Conservation (phyloP, 2,888 invertebrate genomes). For the Leptopilina drosophilae region DNA sequence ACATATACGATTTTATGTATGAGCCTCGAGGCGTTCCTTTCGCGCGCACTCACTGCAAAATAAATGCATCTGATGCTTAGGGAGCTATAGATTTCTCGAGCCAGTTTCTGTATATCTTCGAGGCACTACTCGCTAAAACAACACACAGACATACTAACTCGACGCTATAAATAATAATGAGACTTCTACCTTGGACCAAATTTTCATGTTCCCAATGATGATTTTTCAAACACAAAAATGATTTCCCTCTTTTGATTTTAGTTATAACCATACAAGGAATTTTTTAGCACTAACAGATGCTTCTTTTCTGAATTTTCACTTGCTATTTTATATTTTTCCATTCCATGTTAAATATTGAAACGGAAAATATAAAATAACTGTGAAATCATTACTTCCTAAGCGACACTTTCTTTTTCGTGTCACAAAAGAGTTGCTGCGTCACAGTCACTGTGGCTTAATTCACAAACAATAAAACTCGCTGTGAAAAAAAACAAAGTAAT, state of each 20-base stretch:
- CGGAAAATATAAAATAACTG: slow-evolving; percentile 46
- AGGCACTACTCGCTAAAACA: neutral
- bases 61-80: slow-evolving; percentile 28
- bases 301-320: too few relatives aligned
- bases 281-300: too few relatives aligned
- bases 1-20: neutral
- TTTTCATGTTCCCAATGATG: neutral
- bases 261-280: too few relatives aligned
- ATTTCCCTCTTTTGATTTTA: too few relatives aligned
- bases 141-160: neutral
- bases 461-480: slow-evolving; percentile 24
- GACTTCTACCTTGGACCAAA: neutral
- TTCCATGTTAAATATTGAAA: too few relatives aligned
- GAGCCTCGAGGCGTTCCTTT: slow-evolving; percentile 14
- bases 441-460: slow-evolving; percentile 12
- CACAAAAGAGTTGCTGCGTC: slow-evolving; percentile 3
- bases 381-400: slow-evolving; percentile 48
- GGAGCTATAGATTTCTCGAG: slow-evolving; percentile 30
- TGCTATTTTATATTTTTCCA: too few relatives aligned
- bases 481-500: slow-evolving; percentile 27
- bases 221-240: too few relatives aligned
- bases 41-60: slow-evolving; percentile 11
- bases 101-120: slow-evolving; percentile 23
- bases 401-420: slow-evolving; percentile 36
- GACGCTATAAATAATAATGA: slow-evolving; percentile 16